A percentile compares a stretch with the other conserved stretches of the same genome.
phyloP scores from a whole-genome alignment of 2,113 vertebrate species.

The Dasyurus viverrinus region DNA sequence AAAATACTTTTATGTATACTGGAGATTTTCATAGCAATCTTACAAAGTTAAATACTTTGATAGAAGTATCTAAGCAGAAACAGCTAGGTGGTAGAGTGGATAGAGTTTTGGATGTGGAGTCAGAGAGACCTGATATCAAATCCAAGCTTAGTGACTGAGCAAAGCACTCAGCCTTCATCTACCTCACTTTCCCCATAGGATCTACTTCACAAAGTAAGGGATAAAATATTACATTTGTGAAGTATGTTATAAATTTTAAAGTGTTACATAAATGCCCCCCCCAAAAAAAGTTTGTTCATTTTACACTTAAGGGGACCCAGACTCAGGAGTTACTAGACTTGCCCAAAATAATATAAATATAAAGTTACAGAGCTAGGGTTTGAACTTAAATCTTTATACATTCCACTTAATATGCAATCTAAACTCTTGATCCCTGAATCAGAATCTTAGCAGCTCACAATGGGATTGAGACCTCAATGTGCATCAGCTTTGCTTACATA shows the following conservation, averaged over 20 bases:
- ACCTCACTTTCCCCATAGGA: not conserved
- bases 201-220: not conserved
- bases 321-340: not conserved
- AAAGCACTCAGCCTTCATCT: not conserved
- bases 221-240: not conserved
- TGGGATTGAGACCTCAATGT: not conserved
- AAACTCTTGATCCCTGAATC: not conserved
- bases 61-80: not conserved
- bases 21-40: not conserved
- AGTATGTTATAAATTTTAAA: not conserved
- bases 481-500: not conserved
- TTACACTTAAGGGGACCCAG: not conserved
- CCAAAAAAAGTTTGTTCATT: not conserved
- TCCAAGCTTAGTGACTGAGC: not conserved
- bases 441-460: not conserved
- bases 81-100: not conserved
- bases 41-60: not conserved
- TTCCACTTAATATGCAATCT: not conserved
- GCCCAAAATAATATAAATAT: not conserved
- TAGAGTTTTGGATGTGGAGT: not conserved
- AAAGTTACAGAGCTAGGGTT: not conserved
- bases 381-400: not conserved
- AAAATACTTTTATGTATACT: not conserved
- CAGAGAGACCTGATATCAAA: not conserved
- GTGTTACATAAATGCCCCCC: not conserved